A percentile compares a stretch with the other conserved stretches of the same genome.
Evolutionary conservation across 1,140 invertebrate species (phyloP).

Genomic region (Andrena cerasifolii): DNA sequence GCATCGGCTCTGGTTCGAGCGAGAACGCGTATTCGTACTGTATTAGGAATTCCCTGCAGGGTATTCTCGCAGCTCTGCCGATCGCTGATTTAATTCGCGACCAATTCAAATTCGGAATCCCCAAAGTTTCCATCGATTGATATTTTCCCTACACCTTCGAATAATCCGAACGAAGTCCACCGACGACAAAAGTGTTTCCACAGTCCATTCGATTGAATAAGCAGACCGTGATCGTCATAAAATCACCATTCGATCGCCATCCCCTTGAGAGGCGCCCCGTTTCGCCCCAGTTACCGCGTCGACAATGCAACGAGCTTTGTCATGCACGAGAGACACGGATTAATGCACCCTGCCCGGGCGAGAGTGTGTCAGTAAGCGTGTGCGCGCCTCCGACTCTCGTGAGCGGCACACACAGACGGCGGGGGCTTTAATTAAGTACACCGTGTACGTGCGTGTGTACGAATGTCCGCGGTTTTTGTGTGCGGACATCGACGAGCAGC

Average conservation of each 20-base stretch:
- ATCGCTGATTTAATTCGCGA: no score
- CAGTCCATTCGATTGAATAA: no score
- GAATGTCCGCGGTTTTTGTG: constrained; percentile 27
- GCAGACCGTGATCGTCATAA: no score
- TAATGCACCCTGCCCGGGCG: constrained; percentile 40
- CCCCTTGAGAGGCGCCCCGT: no score
- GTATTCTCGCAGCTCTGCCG: no score
- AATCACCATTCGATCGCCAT: background rate
- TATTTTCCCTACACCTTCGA: no score
- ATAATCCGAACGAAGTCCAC: no score
- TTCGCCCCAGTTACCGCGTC: constrained; percentile 11
- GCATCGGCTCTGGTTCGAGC: background rate
- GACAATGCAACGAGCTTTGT: constrained; percentile 10
- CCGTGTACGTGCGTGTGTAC: background rate
- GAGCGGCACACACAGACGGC: background rate
- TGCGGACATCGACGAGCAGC: constrained; percentile 20
- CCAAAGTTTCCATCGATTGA: no score
- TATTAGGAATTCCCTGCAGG: background rate
- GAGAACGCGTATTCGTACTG: background rate
- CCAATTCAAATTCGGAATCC: no score
- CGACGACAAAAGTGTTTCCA: no score
- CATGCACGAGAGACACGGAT: constrained; percentile 23
- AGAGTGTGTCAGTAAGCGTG: background rate
- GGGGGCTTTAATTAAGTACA: constrained; percentile 39
- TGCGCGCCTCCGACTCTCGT: no score